Evolutionary conservation across 2,888 invertebrate genomes (phyloP).

Genomic region (Pristionchus maxplancki): DNA sequence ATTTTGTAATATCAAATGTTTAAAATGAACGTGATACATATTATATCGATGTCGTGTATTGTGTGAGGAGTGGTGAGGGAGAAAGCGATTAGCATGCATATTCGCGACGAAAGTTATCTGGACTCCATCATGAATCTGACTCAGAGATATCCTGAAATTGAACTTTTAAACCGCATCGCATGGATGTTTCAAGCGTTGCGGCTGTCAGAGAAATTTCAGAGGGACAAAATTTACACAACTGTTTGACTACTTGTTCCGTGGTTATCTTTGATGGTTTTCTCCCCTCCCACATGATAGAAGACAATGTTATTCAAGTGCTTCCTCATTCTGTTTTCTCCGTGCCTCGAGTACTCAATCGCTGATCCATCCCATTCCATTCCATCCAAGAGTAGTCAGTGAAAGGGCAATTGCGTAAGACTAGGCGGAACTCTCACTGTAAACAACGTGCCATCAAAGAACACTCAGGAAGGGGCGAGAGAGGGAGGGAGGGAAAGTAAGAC

Average conservation of each 20-base stretch:
- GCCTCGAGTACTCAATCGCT: neutral
- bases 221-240: neutral
- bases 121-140: neutral
- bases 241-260: constrained; percentile 28
- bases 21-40: neutral
- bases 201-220: neutral
- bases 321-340: neutral
- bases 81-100: neutral
- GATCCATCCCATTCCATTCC: neutral
- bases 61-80: neutral
- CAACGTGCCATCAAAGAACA: constrained; percentile 31
- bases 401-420: neutral
- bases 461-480: neutral
- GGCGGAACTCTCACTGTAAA: neutral
- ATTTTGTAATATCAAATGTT: constrained; percentile 12
- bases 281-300: neutral
- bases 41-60: neutral
- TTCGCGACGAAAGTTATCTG: neutral
- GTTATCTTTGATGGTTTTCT: constrained; percentile 10
- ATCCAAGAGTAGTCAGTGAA: neutral
- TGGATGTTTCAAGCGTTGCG: constrained; percentile 37
- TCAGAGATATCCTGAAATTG: neutral
- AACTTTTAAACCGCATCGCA: constrained; percentile 34
- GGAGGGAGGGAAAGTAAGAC: neutral
- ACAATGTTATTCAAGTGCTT: neutral